These are phyloP conservation scores for Ameiurus melas DNA, from an alignment of 2,113 vertebrate genomes.

Conservation along the genomic window DNA sequence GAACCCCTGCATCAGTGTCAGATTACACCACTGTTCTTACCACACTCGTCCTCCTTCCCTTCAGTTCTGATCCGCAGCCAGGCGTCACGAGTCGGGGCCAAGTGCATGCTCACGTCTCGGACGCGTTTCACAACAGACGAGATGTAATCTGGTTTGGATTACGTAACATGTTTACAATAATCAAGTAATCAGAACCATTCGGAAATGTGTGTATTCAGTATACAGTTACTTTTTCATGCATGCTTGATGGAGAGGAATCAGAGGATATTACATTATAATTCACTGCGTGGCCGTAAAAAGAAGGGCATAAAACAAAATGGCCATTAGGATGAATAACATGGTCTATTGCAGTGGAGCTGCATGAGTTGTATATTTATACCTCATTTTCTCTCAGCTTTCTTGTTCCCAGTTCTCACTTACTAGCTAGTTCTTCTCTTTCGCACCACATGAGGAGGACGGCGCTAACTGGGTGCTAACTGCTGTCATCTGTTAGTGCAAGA, in stretches of 20 bases:
- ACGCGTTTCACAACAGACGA: neutral
- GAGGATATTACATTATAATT: neutral
- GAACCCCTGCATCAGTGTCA: slow-evolving; percentile 57
- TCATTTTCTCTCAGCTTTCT: neutral
- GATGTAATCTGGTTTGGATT: neutral
- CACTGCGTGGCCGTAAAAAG: neutral
- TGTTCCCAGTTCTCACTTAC: neutral
- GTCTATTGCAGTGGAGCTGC: neutral
- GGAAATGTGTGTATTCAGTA: neutral
- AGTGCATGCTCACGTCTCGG: neutral
- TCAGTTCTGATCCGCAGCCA: slow-evolving; percentile 11
- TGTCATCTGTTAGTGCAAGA: neutral
- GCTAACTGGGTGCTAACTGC: neutral
- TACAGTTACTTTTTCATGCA: neutral
- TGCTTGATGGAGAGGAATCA: neutral
- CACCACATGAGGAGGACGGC: neutral
- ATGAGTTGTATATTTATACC: neutral
- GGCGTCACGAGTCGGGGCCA: neutral
- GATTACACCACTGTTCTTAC: slow-evolving; percentile 60
- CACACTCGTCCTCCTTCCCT: slow-evolving; percentile 29
- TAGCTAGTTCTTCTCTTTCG: neutral
- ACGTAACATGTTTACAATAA: neutral
- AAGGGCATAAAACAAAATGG: neutral
- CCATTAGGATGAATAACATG: neutral
- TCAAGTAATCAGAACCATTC: neutral